Evolutionary conservation across 30 jellyfish, hydroid and myxozoan species (phyloP).

Genomic region (Hydractinia echinata): DNA sequence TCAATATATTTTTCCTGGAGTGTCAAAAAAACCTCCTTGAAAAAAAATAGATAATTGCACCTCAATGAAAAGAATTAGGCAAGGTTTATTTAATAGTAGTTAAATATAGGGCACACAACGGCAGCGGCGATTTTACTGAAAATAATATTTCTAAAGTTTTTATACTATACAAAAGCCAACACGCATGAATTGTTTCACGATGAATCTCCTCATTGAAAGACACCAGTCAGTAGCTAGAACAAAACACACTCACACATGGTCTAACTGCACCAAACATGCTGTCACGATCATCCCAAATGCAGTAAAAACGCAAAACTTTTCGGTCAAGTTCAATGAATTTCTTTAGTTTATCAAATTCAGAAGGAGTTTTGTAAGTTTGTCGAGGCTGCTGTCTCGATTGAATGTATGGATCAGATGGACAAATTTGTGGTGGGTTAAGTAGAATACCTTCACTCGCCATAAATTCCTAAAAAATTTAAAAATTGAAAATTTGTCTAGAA

Average conservation of each 20-base stretch:
- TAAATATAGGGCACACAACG: not conserved
- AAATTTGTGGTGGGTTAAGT: slow-evolving; percentile 53
- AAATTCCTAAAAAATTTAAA: slow-evolving; percentile 42
- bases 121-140: not conserved
- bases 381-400: slow-evolving; percentile 84
- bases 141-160: not conserved
- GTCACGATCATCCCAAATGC: slow-evolving; percentile 95
- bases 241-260: slow-evolving; percentile 73
- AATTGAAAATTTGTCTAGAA: too few relatives aligned
- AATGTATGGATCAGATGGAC: slow-evolving; percentile 69
- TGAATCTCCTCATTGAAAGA: not conserved
- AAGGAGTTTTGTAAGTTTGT: slow-evolving; percentile 83
- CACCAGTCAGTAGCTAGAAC: not conserved
- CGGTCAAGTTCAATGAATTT: slow-evolving; percentile 91
- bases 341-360: slow-evolving; percentile 83
- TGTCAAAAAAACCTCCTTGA: too few relatives aligned
- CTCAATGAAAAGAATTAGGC: too few relatives aligned
- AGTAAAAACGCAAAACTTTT: slow-evolving; percentile 85
- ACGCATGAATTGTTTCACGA: too few relatives aligned
- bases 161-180: too few relatives aligned
- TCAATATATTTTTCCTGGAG: too few relatives aligned
- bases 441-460: slow-evolving; percentile 92
- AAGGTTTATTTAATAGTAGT: too few relatives aligned
- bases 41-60: too few relatives aligned
- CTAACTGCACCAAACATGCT: slow-evolving; percentile 94